phyloP scores from a whole-genome alignment of 2,888 invertebrate species.

The Hypomecis atomaria region DNA sequence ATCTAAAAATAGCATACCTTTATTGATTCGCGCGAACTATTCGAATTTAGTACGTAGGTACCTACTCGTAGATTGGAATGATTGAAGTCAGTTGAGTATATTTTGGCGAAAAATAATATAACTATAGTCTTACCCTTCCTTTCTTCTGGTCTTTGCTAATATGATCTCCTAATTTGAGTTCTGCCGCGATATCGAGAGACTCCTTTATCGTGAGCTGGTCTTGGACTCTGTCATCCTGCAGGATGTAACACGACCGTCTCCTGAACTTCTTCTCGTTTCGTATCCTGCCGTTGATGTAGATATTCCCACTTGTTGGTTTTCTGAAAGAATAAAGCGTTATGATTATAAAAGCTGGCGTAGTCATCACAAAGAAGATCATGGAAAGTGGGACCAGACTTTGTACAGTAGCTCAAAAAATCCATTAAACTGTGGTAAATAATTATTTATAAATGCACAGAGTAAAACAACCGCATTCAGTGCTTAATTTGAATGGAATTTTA shows the following conservation, averaged over 20 bases:
- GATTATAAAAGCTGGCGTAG: too few species aligned
- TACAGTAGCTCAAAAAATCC: too few species aligned
- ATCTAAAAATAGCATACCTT: constrained; percentile 11
- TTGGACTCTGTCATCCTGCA: constrained; percentile 93
- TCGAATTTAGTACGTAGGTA: too few species aligned
- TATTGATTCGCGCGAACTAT: constrained; percentile 10
- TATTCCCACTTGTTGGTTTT: constrained; percentile 84
- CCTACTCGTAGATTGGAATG: too few species aligned
- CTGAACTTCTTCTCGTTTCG: constrained; percentile 88
- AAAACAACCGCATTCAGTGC: too few species aligned
- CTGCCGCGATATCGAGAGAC: constrained; percentile 93
- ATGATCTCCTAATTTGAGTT: constrained; percentile 91
- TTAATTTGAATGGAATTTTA: too few species aligned
- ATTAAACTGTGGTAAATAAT: too few species aligned
- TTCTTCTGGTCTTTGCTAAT: constrained; percentile 86
- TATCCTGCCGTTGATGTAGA: constrained; percentile 89
- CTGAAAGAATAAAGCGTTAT: constrained; percentile 54
- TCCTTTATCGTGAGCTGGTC: constrained; percentile 93
- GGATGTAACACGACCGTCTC: constrained; percentile 93
- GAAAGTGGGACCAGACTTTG: too few species aligned
- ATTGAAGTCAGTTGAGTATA: too few species aligned
- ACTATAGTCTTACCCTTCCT: constrained; percentile 86
- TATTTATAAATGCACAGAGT: too few species aligned
- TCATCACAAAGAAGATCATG: too few species aligned
- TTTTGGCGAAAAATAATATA: too few species aligned